These are phyloP conservation scores for Sclerodermus sp. DNA, from an alignment of 2,888 invertebrate species.

Conservation along the genomic window DNA sequence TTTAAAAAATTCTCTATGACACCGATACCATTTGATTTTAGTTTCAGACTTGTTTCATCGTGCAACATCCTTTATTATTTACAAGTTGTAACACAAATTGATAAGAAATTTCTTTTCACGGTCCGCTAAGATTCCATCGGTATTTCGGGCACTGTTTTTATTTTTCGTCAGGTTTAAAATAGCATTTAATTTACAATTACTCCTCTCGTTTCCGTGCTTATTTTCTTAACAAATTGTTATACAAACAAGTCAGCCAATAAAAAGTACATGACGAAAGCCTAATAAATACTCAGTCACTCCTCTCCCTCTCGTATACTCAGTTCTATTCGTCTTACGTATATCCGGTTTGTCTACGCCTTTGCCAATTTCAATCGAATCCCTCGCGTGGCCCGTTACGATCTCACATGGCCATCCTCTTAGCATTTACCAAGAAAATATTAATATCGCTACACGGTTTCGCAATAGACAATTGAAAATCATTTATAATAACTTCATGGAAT, in stretches of 20 bases:
- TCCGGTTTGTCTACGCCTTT: slow-evolving; percentile 10
- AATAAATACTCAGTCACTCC: slow-evolving; percentile 40
- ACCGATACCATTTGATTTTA: too few relatives aligned
- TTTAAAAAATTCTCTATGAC: too few relatives aligned
- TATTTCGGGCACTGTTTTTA: too few relatives aligned
- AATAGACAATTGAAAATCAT: too few relatives aligned
- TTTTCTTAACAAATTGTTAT: too few relatives aligned
- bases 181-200: not conserved
- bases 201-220: too few relatives aligned
- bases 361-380: too few relatives aligned
- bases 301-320: slow-evolving; percentile 38
- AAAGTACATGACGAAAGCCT: slow-evolving; percentile 10
- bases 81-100: slow-evolving; percentile 26
- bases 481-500: too few relatives aligned
- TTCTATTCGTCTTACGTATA: slow-evolving; percentile 28
- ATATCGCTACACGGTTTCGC: too few relatives aligned
- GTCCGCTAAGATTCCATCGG: not conserved
- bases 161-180: not conserved
- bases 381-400: too few relatives aligned
- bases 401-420: too few relatives aligned
- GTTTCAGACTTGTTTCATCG: slow-evolving; percentile 1
- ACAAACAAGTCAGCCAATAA: not conserved
- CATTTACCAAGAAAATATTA: too few relatives aligned
- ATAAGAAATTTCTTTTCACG: slow-evolving; percentile 16
- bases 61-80: slow-evolving; percentile 22